Evolutionary conservation across 1,140 invertebrate genomes (phyloP).

Genomic region (Hormaphis cornu): DNA sequence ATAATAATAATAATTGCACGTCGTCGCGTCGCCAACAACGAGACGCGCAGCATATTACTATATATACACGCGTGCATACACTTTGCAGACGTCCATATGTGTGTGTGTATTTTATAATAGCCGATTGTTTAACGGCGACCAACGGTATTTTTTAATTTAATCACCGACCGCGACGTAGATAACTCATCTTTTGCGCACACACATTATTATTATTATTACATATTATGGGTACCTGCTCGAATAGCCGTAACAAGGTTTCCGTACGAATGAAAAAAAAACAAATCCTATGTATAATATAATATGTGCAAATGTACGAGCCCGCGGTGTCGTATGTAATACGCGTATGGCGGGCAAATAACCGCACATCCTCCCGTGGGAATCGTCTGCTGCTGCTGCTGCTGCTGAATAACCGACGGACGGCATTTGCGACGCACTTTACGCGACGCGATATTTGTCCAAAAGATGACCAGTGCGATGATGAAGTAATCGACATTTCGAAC

Average conservation of each 20-base stretch:
- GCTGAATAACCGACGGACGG: no score
- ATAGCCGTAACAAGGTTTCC: background rate
- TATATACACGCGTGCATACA: background rate
- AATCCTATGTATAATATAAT: background rate
- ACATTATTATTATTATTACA: no score
- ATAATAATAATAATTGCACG: no score
- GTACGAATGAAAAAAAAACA: background rate
- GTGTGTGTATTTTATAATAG: background rate
- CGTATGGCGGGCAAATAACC: background rate
- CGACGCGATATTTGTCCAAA: no score
- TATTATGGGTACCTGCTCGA: no score
- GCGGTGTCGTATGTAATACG: background rate
- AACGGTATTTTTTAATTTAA: conserved; percentile 9
- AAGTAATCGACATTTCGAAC: no score
- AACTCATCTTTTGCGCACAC: background rate
- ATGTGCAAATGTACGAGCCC: no score
- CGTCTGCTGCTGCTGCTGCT: no score
- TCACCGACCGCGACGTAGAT: background rate
- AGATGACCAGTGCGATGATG: no score
- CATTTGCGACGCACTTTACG: no score
- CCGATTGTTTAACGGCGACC: background rate
- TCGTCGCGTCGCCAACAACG: no score
- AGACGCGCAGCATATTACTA: background rate
- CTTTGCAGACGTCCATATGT: background rate
- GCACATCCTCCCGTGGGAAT: background rate